Conservation (phyloP, 2,888 invertebrate genomes). For the Chesias legatella region DNA sequence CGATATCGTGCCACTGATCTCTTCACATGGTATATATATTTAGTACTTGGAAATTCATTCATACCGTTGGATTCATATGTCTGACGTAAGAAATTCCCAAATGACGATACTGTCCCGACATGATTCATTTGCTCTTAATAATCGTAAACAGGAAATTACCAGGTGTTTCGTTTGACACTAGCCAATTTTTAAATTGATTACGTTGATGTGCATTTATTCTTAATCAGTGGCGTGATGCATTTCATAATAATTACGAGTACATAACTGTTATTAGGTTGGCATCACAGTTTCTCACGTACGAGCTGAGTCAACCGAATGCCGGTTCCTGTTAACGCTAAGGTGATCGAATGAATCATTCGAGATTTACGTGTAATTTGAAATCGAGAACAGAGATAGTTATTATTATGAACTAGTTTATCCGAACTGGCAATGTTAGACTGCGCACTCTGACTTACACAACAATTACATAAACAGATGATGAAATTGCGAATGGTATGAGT, state of each 20-base stretch:
- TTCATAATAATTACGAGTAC: too few species aligned
- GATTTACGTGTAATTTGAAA: slow-evolving; percentile 8
- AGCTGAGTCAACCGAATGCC: slow-evolving; percentile 48
- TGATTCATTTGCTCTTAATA: slow-evolving; percentile 28
- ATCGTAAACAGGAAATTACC: slow-evolving; percentile 14
- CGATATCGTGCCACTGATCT: slow-evolving; percentile 25
- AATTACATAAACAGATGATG: slow-evolving; percentile 66
- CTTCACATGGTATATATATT: slow-evolving; percentile 12
- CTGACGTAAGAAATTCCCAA: slow-evolving; percentile 35
- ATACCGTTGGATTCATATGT: slow-evolving; percentile 19
- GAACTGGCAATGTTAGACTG: slow-evolving; percentile 34
- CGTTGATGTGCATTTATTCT: neutral
- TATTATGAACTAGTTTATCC: slow-evolving; percentile 10
- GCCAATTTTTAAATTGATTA: neutral
- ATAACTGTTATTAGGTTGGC: slow-evolving; percentile 10
- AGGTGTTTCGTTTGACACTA: slow-evolving; percentile 3
- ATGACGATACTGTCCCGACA: slow-evolving; percentile 27
- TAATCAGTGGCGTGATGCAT: slow-evolving; percentile 5
- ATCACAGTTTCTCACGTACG: slow-evolving; percentile 34
- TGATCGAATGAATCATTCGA: slow-evolving; percentile 24
- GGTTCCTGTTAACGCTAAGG: slow-evolving; percentile 41
- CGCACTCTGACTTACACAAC: slow-evolving; percentile 64
- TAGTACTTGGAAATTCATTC: slow-evolving; percentile 25
- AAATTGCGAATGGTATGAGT: slow-evolving; percentile 58
- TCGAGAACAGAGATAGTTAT: slow-evolving; percentile 5